Conservation (phyloP, 2,888 invertebrate species). For the Campoplex capitator region DNA sequence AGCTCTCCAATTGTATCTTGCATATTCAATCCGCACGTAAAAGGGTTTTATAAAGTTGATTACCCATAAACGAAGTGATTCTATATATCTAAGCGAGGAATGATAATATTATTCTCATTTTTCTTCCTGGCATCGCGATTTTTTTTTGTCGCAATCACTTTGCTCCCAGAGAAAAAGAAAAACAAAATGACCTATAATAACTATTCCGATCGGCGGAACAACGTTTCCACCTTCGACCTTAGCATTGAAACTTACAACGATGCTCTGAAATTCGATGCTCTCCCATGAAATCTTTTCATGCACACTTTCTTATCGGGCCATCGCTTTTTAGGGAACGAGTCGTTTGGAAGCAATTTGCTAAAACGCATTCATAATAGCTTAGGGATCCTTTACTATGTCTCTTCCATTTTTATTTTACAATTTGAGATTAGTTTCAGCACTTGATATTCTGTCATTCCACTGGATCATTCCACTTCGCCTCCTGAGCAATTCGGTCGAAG, state of each 20-base stretch:
- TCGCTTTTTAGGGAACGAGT: conserved; percentile 47
- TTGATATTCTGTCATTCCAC: conserved; percentile 88
- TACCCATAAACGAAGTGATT: conserved; percentile 74
- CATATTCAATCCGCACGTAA: conserved; percentile 30
- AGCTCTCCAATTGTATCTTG: conserved; percentile 58
- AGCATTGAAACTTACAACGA: conserved; percentile 47
- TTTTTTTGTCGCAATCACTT: conserved; percentile 15
- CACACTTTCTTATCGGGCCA: conserved; percentile 6
- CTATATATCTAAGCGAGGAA: conserved; percentile 25
- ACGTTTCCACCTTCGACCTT: conserved; percentile 24
- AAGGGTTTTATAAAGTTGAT: conserved; percentile 38
- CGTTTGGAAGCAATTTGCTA: conserved; percentile 35
- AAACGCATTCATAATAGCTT: conserved; percentile 38
- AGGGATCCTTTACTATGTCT: conserved; percentile 37
- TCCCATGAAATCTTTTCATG: conserved; percentile 10
- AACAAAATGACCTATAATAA: conserved; percentile 11
- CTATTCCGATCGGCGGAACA: conserved; percentile 42
- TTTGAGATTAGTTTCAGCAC: conserved; percentile 53
- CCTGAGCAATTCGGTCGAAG: conserved; percentile 97
- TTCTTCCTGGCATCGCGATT: background rate
- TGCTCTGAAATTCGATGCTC: conserved; percentile 35
- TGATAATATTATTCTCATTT: conserved; percentile 4
- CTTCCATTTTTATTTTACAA: conserved; percentile 60
- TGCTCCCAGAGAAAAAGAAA: conserved; percentile 45
- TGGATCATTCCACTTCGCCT: conserved; percentile 93